Evolutionary conservation across 2,888 invertebrate species (phyloP).

Genomic region (Blastobasis lacticolella): DNA sequence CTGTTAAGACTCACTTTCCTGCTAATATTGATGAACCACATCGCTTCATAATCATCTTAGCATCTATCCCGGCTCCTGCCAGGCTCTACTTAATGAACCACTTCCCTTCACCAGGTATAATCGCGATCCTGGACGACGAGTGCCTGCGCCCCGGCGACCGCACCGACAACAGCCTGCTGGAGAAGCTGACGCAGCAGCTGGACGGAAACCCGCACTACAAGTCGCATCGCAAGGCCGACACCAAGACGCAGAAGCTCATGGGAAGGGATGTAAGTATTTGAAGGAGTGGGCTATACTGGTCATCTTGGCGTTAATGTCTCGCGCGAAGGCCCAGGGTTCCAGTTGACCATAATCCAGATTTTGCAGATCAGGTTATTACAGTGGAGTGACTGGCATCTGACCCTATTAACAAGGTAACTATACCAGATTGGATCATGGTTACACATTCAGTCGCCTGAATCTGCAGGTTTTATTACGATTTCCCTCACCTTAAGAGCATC

Average conservation of each 20-base stretch:
- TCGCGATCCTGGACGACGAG: slow-evolving; percentile 92
- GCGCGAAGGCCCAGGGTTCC: no score
- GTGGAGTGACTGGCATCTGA: no score
- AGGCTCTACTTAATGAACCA: no score
- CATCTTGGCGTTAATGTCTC: not conserved
- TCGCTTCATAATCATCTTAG: no score
- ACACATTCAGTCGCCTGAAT: no score
- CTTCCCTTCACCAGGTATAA: slow-evolving; percentile 75
- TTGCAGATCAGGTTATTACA: no score
- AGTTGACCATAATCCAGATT: no score
- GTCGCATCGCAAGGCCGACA: slow-evolving; percentile 85
- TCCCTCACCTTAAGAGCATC: not conserved
- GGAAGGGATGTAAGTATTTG: slow-evolving; percentile 80
- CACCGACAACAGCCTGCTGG: slow-evolving; percentile 85
- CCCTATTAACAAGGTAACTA: no score
- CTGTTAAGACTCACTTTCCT: no score
- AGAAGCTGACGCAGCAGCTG: slow-evolving; percentile 84
- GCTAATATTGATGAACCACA: no score
- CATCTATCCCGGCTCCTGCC: no score
- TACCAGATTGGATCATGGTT: no score
- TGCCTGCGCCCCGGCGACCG: slow-evolving; percentile 93
- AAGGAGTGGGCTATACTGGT: not conserved
- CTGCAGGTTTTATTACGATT: not conserved
- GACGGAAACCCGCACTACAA: slow-evolving; percentile 87
- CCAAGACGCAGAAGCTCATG: slow-evolving; percentile 87